These are phyloP conservation scores for Halichondria panicea DNA, from an alignment of 37 sponge, comb jelly and placozoan species.

Conservation along the genomic window DNA sequence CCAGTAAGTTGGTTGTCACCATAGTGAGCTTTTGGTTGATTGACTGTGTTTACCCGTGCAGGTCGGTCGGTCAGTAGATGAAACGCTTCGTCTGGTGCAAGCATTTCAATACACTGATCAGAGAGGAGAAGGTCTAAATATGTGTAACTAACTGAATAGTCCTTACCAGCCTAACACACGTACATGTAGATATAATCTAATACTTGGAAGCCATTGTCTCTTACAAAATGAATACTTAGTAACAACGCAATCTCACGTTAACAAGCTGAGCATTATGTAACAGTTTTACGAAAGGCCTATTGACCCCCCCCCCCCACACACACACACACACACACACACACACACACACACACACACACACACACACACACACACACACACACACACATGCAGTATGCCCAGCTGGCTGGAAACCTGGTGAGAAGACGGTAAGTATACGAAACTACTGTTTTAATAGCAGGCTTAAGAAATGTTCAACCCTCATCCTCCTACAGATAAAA, in stretches of 20 bases:
- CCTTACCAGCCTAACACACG: background rate
- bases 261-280: background rate
- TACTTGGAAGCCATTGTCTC: too few species aligned
- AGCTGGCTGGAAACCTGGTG: slow-evolving; percentile 92
- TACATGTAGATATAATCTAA: too few species aligned
- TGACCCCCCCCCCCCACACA: too few species aligned
- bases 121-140: slow-evolving; percentile 72
- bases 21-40: background rate
- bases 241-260: too few species aligned
- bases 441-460: background rate
- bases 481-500: slow-evolving; percentile 38
- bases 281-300: background rate
- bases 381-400: slow-evolving; percentile 86
- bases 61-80: slow-evolving; percentile 96
- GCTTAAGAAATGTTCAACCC: too few species aligned
- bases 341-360: too few species aligned
- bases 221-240: too few species aligned
- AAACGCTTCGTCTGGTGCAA: slow-evolving; percentile 88
- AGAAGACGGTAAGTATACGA: slow-evolving; percentile 60
- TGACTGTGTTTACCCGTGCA: slow-evolving; percentile 1
- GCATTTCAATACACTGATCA: slow-evolving; percentile 92
- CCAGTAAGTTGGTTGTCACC: slow-evolving; percentile 54
- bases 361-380: too few species aligned
- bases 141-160: background rate
- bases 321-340: too few species aligned